Evolutionary conservation across 2,888 invertebrate genomes (phyloP).

Genomic region (Parnassius smintheus): DNA sequence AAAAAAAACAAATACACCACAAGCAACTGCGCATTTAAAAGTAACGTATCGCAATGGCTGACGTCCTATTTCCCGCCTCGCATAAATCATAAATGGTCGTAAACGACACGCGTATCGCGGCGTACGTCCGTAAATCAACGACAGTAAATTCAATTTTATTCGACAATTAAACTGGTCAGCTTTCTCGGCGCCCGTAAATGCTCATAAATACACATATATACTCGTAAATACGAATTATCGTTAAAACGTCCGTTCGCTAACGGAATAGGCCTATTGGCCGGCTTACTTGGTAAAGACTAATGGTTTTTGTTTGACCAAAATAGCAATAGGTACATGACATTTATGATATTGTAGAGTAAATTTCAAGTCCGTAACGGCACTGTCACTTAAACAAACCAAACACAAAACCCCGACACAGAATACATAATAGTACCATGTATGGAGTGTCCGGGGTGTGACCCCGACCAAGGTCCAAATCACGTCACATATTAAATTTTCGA

Average conservation of each 20-base stretch:
- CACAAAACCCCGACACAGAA: no score
- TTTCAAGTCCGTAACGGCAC: no score
- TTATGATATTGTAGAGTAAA: neutral
- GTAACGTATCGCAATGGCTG: slow-evolving; percentile 17
- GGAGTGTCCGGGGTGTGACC: no score
- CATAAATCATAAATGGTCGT: slow-evolving; percentile 47
- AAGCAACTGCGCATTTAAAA: slow-evolving; percentile 22
- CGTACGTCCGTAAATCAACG: slow-evolving; percentile 59
- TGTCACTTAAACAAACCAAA: no score
- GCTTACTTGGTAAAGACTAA: slow-evolving; percentile 41
- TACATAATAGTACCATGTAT: no score
- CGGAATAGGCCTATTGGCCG: slow-evolving; percentile 54
- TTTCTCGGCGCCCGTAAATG: slow-evolving; percentile 74
- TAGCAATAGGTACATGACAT: neutral
- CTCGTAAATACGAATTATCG: slow-evolving; percentile 80
- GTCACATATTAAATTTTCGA: no score
- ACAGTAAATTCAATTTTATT: slow-evolving; percentile 79
- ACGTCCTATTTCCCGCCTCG: slow-evolving; percentile 36
- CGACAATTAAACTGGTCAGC: slow-evolving; percentile 77
- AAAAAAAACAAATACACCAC: neutral
- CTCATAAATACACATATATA: slow-evolving; percentile 76
- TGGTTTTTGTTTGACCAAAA: slow-evolving; percentile 6
- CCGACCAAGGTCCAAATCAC: no score
- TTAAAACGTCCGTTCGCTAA: slow-evolving; percentile 73
- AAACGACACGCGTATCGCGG: slow-evolving; percentile 48